Base-by-base conservation (phyloP, 2,113 vertebrate species). In the Rattus rattus region DNA sequence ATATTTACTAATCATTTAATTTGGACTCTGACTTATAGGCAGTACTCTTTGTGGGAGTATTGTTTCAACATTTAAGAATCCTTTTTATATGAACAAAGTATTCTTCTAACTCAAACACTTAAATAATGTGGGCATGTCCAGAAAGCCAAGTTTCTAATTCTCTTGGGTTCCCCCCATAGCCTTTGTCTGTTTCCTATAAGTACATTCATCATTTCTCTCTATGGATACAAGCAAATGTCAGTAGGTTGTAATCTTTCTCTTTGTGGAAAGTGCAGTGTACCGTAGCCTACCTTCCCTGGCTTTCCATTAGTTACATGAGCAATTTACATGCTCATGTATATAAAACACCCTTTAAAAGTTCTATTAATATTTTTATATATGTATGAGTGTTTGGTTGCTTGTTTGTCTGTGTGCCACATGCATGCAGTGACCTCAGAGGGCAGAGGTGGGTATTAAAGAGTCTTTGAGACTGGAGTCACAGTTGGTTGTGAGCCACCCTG, bases 11-110 rank as follows among this genome's bases (percentile, higher is more conserved):
- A 72, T 65, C 52, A 7, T 91, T 52, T n/a, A 54, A 43, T 92
- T 95, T 97, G 94, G 33, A 84, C 63, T 95, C 63, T 94, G 77
- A 22, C 47, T 96, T 67, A 61, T 81, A 56, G 54, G 19, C 96
- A 89, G 11, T 89, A 93, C 4, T 77, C 36, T 90, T 59, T 96
- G 36, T 83, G 28, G 80, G 75, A 49, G 14, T 92, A 85, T 81
- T 28, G 13, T 88, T 88, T 90, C 83, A 90, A 83, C 24, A 83
- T 63, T 93, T 95, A 36, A 86, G 92, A 81, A 81, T 52, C 83
- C 54, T 77, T 85, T 95, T 89, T 92, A n/a, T 72, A 10, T 83
- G 72, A 59, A 49, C 72, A 89, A 91, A 85, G 81, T 91, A 26
- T 89, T 93, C 43, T 24, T 88, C 56, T 85, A 63, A 52, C 72